Percentiles rank a stretch among this genome's conserved stretches.
Conservation (phyloP, 2,888 invertebrate species). For the Tineola bisselliella region DNA sequence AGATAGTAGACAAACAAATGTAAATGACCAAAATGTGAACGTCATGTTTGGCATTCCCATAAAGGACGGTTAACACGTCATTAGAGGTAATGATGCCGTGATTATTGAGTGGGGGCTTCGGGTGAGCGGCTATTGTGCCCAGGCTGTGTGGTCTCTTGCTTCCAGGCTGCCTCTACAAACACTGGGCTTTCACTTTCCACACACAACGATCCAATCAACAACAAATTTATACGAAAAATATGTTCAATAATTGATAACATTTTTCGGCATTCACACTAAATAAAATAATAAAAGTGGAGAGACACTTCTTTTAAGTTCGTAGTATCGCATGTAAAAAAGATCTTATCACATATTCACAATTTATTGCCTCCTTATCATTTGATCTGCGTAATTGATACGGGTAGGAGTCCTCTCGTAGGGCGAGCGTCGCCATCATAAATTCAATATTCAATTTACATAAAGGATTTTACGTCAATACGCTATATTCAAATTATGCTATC, state of each 20-base stretch:
- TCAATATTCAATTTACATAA: constrained; percentile 26
- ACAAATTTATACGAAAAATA: neutral
- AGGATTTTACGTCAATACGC: constrained; percentile 15
- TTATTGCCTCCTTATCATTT: constrained; percentile 48
- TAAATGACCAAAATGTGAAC: constrained; percentile 67
- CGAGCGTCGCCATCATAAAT: constrained; percentile 28
- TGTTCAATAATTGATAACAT: neutral
- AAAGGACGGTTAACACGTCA: constrained; percentile 68
- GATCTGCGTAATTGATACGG: constrained; percentile 55
- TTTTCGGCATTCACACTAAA: neutral
- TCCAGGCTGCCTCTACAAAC: neutral
- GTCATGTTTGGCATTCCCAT: constrained; percentile 69
- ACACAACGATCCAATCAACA: neutral
- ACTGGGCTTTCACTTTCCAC: constrained; percentile 3
- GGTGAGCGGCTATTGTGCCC: neutral
- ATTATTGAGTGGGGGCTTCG: constrained; percentile 39
- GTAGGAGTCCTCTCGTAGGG: constrained; percentile 19
- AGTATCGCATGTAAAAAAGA: constrained; percentile 24
- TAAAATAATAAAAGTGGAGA: neutral
- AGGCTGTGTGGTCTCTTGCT: constrained; percentile 8
- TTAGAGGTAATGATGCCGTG: constrained; percentile 67
- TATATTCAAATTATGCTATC: constrained; percentile 13
- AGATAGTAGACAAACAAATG: constrained; percentile 66
- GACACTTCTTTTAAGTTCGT: neutral
- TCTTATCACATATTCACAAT: constrained; percentile 37